These are phyloP conservation scores for Andrena fulva DNA, from an alignment of 2,888 invertebrate genomes.

Conservation along the genomic window DNA sequence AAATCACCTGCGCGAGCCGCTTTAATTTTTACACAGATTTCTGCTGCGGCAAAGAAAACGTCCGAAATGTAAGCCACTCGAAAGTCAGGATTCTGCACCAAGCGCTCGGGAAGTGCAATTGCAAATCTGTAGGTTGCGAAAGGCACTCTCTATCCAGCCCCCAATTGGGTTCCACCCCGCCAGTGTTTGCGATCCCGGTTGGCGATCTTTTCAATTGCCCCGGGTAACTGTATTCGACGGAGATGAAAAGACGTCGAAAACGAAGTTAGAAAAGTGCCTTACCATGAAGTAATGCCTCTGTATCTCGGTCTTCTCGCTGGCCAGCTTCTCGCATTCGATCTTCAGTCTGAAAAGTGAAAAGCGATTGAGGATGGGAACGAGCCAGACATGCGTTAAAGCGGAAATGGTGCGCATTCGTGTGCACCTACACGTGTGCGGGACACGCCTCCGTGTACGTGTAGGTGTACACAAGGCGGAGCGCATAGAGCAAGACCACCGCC, in stretches of 20 bases:
- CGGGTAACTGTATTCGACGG: slow-evolving; percentile 23
- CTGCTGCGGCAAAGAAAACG: too few species aligned
- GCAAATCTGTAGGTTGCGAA: background rate
- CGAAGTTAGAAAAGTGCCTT: slow-evolving; percentile 85
- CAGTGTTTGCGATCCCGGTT: slow-evolving; percentile 18
- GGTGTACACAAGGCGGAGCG: background rate
- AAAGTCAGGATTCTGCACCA: background rate
- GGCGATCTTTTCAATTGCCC: slow-evolving; percentile 26
- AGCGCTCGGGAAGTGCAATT: background rate
- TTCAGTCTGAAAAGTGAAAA: slow-evolving; percentile 91
- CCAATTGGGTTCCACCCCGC: slow-evolving; percentile 9
- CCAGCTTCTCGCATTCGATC: slow-evolving; percentile 98
- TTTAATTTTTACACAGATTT: too few species aligned
- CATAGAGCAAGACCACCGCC: slow-evolving; percentile 19
- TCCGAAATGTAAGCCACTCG: background rate
- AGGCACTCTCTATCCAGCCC: background rate
- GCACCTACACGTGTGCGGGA: background rate
- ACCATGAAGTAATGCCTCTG: slow-evolving; percentile 99
- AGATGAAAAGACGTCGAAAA: slow-evolving; percentile 53
- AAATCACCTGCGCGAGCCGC: too few species aligned
- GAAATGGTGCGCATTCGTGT: slow-evolving; percentile 22
- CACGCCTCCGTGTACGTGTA: background rate
- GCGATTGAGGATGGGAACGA: slow-evolving; percentile 52
- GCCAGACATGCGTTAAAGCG: slow-evolving; percentile 44
- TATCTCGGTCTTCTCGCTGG: slow-evolving; percentile 99